Base-by-base conservation (phyloP, 1,140 invertebrate genomes). In the Lycorma delicatula region DNA sequence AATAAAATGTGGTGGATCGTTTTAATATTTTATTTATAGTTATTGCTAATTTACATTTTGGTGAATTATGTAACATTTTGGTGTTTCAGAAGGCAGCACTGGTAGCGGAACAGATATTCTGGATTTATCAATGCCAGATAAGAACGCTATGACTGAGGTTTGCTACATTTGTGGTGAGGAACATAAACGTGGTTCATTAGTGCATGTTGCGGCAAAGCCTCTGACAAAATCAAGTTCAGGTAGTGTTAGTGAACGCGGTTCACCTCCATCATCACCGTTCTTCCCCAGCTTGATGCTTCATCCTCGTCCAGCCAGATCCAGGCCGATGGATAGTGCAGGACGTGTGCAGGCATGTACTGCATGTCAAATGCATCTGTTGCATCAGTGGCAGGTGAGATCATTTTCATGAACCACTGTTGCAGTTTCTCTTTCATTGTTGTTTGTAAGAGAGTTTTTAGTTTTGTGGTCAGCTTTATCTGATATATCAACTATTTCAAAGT, bases 151-250 rank as follows among this genome's bases (percentile, higher is more conserved):
- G 54, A 90, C 87, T 38, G 89, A 91, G 76, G 89, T 91, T 20
- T 92, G 86, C 71, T 89, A 89, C 70, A 84, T 91, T 11, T 93
- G 90, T 70, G 89, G 89, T n/a, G 88, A 90, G 68, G 88, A 91
- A 70, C 86, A 86, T 67, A 82, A 83, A 57, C 77, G 85, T 54
- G 89, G 89, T 31, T 87, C 86, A 58, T 76, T 93, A 22, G 80
- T 73, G 56, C 76, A 79, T 63, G 78, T 84, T 13, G 77, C 79
- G 48, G 79, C 81, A 7, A 83, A 82, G 66, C 79, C 77, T 62
- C 60, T 75, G n/a, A 70, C 86, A 86, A 67, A 82, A 83, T 56
- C 77, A 84, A 54, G 89, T 89, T 31, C 87, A 86, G 58, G 76
- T 93, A 22, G 80, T 73, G 56, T 76, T 79, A 62, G 78, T 84